A percentile compares a stretch with the other conserved stretches of the same genome.
These are phyloP conservation scores for Gymnodraco acuticeps DNA, from an alignment of 2,797 vertebrate genomes.

Conservation along the genomic window DNA sequence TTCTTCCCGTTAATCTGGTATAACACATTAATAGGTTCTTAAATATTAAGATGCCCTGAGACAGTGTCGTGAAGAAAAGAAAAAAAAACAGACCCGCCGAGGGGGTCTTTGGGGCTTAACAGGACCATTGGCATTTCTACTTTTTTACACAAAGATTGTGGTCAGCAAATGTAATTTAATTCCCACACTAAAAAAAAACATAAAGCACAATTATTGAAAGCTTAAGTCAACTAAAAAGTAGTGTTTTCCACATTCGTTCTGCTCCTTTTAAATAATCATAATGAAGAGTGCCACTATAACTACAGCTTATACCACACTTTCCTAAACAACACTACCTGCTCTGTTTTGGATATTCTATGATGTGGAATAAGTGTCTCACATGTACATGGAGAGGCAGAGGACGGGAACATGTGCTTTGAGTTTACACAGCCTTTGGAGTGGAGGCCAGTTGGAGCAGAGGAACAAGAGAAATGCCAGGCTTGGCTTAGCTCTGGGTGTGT, in stretches of 20 bases:
- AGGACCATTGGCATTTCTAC: too few relatives aligned
- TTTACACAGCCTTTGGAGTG: slow-evolving; percentile 67
- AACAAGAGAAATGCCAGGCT: slow-evolving; percentile 48
- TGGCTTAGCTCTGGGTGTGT: slow-evolving; percentile 57
- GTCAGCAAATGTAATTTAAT: too few relatives aligned
- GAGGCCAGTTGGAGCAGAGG: slow-evolving; percentile 65
- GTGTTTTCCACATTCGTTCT: not conserved
- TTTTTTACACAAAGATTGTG: too few relatives aligned
- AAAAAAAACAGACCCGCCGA: too few relatives aligned
- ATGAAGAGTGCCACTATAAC: not conserved
- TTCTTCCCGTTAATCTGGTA: too few relatives aligned
- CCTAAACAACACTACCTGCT: slow-evolving; percentile 31
- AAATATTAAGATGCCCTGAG: too few relatives aligned
- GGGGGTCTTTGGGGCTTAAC: too few relatives aligned
- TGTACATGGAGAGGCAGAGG: slow-evolving; percentile 38
- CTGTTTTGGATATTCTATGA: slow-evolving; percentile 41
- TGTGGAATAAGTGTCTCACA: slow-evolving; percentile 60
- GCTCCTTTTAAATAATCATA: not conserved
- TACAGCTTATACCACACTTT: not conserved
- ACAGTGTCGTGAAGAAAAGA: too few relatives aligned
- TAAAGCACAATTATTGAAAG: too few relatives aligned
- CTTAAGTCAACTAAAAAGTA: not conserved
- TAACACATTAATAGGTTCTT: too few relatives aligned
- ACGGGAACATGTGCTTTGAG: slow-evolving; percentile 74
- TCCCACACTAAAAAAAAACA: too few relatives aligned